These are phyloP conservation scores for Geothlypis trichas DNA, from an alignment of 2,113 vertebrate genomes.

Conservation along the genomic window DNA sequence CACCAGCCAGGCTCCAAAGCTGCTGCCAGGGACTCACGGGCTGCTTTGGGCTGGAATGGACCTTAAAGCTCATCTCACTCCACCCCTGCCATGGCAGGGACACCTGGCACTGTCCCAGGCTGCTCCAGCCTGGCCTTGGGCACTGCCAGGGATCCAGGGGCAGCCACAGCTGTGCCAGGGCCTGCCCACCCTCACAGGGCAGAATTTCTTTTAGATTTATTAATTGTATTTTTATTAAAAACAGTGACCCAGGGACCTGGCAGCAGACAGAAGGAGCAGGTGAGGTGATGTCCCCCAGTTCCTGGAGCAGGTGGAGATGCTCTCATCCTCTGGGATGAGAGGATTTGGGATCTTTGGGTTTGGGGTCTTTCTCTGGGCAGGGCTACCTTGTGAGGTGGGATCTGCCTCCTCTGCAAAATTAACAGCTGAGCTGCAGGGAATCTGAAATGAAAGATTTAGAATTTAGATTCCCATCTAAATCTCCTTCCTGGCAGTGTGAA, in stretches of 20 bases:
- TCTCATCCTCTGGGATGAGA: no score
- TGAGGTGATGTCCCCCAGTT: no score
- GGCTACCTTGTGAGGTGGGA: no score
- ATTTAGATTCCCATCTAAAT: not conserved
- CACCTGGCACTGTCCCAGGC: rapidly evolving
- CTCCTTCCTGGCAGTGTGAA: rapidly evolving
- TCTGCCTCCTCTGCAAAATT: no score
- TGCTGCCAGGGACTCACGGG: rapidly evolving
- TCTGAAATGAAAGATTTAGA: no score
- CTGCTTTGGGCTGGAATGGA: not conserved
- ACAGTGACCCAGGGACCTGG: no score
- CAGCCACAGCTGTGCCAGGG: not conserved
- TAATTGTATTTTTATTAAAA: no score
- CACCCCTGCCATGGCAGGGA: not conserved
- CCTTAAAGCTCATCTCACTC: rapidly evolving
- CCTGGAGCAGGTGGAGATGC: no score
- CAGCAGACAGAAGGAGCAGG: no score
- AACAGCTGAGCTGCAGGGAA: no score
- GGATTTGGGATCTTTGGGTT: no score
- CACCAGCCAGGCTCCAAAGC: not conserved
- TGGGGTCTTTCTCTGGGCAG: no score
- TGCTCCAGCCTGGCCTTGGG: not conserved
- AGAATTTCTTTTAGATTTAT: rapidly evolving
- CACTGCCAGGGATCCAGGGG: not conserved
- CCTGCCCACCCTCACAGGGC: not conserved